Evolutionary conservation across 2,888 invertebrate species (phyloP).

Genomic region (Dryocosmus kuriphilus): DNA sequence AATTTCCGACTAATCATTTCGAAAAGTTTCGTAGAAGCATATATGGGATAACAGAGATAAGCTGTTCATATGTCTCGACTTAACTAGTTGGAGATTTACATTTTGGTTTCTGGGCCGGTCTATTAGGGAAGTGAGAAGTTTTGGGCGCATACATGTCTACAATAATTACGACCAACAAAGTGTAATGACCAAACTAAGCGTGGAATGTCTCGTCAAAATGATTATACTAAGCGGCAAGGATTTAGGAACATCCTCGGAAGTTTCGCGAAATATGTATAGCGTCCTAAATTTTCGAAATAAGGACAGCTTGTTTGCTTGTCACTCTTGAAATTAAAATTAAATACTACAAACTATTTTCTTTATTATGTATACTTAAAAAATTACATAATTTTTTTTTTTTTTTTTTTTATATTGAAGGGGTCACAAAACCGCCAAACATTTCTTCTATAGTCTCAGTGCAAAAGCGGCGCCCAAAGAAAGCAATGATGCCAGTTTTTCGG

Average conservation of each 20-base stretch:
- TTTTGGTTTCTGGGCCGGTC: conserved; percentile 53
- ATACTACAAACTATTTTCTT: no score
- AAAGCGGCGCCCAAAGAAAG: no score
- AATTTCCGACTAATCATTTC: not conserved
- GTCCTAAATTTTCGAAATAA: no score
- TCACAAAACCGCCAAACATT: no score
- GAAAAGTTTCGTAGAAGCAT: not conserved
- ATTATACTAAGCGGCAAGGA: not conserved
- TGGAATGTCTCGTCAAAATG: not conserved
- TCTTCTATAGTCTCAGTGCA: no score
- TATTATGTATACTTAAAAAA: no score
- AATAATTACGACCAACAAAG: not conserved
- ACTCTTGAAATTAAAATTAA: no score
- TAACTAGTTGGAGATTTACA: conserved; percentile 54
- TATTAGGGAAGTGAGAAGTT: conserved; percentile 45
- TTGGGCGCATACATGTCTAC: conserved; percentile 36
- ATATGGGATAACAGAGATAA: not conserved
- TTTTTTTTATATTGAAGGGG: no score
- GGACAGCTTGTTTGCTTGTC: no score
- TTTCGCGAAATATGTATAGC: not conserved
- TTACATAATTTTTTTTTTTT: no score
- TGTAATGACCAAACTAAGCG: not conserved
- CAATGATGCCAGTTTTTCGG: no score
- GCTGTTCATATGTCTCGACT: not conserved
- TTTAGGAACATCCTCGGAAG: not conserved